These are phyloP conservation scores for Idaea straminata DNA, from an alignment of 2,888 invertebrate species.

Conservation along the genomic window DNA sequence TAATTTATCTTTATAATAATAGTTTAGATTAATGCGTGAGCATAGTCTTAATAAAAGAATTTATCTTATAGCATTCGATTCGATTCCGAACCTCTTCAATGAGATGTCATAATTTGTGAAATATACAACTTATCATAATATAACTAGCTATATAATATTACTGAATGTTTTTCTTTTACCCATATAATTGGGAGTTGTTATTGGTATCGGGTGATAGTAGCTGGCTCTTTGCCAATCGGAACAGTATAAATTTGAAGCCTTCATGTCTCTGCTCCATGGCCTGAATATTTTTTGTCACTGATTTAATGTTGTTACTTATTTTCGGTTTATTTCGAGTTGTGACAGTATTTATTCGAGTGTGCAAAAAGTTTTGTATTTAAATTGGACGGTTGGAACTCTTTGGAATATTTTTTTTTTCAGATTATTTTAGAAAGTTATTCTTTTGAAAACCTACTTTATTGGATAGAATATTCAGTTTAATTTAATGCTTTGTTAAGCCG, in stretches of 20 bases:
- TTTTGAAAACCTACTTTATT: not conserved
- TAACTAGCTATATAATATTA: slow-evolving; percentile 11
- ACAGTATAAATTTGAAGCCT: slow-evolving; percentile 12
- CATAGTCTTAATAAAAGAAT: not conserved
- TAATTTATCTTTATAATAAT: no score
- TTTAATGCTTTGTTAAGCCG: no score
- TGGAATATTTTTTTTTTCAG: not conserved
- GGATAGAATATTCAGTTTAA: not conserved
- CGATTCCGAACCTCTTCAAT: not conserved
- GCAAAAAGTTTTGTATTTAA: not conserved
- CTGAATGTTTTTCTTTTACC: slow-evolving; percentile 11
- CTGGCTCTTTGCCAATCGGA: slow-evolving; percentile 27
- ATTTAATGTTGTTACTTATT: slow-evolving; percentile 1
- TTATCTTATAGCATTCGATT: not conserved
- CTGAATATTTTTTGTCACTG: slow-evolving; percentile 1
- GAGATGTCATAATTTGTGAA: not conserved
- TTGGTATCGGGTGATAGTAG: slow-evolving; percentile 21
- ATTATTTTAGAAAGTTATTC: not conserved
- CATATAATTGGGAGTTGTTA: slow-evolving; percentile 26
- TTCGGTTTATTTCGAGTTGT: not conserved
- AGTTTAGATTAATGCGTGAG: not conserved
- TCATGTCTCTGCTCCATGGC: not conserved
- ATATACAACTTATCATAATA: slow-evolving; percentile 7
- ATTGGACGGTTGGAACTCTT: not conserved
- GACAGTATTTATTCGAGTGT: not conserved